Evolutionary conservation across 2,797 vertebrate genomes (phyloP).

Genomic region (Gallinago stenura): DNA sequence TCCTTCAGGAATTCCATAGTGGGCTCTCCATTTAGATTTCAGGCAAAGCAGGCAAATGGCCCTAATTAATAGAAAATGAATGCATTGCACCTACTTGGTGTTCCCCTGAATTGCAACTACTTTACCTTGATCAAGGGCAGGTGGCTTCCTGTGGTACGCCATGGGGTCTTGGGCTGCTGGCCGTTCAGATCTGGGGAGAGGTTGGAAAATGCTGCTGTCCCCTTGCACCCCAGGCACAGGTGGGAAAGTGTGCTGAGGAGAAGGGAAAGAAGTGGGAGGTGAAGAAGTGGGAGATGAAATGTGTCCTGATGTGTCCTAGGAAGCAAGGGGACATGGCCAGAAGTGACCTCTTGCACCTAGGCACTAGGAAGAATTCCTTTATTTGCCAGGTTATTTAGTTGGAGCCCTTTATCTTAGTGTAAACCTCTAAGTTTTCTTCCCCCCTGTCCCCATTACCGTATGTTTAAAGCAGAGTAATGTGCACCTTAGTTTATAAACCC

Average conservation of each 20-base stretch:
- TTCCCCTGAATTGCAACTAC: neutral
- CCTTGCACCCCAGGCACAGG: neutral
- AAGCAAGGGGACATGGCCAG: neutral
- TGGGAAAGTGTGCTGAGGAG: neutral
- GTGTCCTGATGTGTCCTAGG: neutral
- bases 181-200: neutral
- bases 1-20: neutral
- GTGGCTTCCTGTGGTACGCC: neutral
- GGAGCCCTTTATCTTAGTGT: neutral
- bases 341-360: neutral
- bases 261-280: neutral
- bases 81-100: neutral
- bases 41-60: neutral
- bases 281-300: neutral
- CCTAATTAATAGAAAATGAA: neutral
- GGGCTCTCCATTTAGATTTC: neutral
- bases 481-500: neutral
- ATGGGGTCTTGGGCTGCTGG: neutral
- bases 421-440: neutral
- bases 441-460: neutral
- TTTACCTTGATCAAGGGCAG: rapidly evolving
- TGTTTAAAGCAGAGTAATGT: neutral
- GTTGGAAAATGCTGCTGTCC: rapidly evolving
- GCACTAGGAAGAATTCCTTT: neutral
- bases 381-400: neutral